Base-by-base conservation (phyloP, 2,888 invertebrate genomes). In the Coelopa pilipes region DNA sequence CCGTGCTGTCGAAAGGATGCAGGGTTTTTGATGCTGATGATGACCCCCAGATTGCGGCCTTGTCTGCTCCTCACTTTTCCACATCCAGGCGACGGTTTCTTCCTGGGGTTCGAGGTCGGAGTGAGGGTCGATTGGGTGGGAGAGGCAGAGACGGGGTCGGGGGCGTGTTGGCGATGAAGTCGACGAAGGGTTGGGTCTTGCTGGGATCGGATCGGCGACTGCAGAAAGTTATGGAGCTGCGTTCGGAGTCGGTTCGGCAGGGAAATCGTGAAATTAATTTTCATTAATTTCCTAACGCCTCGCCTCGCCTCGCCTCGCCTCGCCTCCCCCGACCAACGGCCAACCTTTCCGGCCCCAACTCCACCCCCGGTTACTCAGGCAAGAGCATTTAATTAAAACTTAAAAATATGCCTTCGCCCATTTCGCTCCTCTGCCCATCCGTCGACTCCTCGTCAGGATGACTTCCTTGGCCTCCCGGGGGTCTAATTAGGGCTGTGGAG, bases 311-410 rank as follows among this genome's bases (percentile, higher is more conserved):
- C 13, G 50, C 50, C 50, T 13, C 17, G 57, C 57, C 17, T 3
- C 17, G 53, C 9, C 10, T 53, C 17, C n/a, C 9, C 10, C 53
- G 17, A 3, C 53, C 3, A 53, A 5, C 53, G n/a, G 5, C 53
- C 53, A 10, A 17, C 3, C 53, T 53, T 53, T 15, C n/a, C 53
- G 2, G n/a, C 17, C 53, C 17, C 53, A 9, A 17, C 15, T n/a
- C 15, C 53, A n/a, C 2, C 53, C 9, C 9, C 17, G 17, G 53
- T 10, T 17, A 53, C 53, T 34, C 34, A 34, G 7, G 19, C 19
- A 24, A 59, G 24, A 59, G 21, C 57, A 19, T 59, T 21, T 59
- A 59, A 59, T 59, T 59, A 59, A 59, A 59, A 59, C 21, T 59
- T 59, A 21, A 59, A 59, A 59, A 21, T 59, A 24, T 59, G 19